Evolutionary conservation across 2,888 invertebrate species (phyloP), one percentile per base, ranked within the genome.

Genomic region (Conops quadrifasciatus): DNA sequence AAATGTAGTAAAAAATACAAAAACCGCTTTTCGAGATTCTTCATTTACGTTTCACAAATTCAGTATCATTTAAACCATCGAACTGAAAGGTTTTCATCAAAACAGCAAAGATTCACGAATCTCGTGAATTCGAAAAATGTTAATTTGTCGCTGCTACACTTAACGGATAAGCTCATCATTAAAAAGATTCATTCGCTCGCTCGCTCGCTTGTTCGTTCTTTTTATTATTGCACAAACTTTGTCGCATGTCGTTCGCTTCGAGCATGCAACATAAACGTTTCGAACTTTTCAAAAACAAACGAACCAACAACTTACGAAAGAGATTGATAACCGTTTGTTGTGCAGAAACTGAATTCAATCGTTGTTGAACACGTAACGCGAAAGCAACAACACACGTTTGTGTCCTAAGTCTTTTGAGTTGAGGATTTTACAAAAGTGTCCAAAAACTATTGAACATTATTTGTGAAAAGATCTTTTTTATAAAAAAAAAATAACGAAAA

Each of bases 361-460:
- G 67, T 16, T 53, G 21, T 60, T 60, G 30, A 65, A 30, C 67
- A 47, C 59, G 59, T 26, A 43, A 28, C 59, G 59, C 30, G 66
- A 53, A 49, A n/a, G 13, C 36, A 21, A 26, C n/a, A n/a, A n/a
- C n/a, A n/a, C 53, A 53, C 51, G 59, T 67, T 59, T 59, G 30
- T 67, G 45, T 47, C 49, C 49, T 45, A 59, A 67, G 47, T 59
- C 67, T 67, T 67, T 59, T 21, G 60, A 47, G 36, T 59, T 56
- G 59, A n/a, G 49, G n/a, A 49, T 2, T 16, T 49, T 49, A 16
- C n/a, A n/a, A n/a, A n/a, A n/a, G n/a, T n/a, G n/a, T n/a, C n/a
- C n/a, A n/a, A 5, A 16, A 13, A 3, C 24, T 53, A 21, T 19
- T 53, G 53, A 53, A 45, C 45, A 45, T 45, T 43, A 43, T 43